A percentile compares a stretch with the other conserved stretches of the same genome.
Evolutionary conservation across 2,113 vertebrate genomes (phyloP).

Genomic region (Peucedramus taeniatus): DNA sequence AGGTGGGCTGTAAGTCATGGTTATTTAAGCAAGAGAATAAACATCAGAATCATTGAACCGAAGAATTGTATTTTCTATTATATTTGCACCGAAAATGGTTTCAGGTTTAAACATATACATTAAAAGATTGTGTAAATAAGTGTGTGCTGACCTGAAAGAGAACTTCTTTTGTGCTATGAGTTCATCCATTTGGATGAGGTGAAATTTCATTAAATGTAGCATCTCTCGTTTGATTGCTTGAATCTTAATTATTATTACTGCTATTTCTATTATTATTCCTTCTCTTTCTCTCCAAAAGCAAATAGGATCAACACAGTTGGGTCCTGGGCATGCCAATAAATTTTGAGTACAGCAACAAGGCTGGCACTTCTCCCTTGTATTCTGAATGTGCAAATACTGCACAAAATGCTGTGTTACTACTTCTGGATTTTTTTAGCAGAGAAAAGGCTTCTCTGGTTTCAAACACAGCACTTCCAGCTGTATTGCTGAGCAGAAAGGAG

Average conservation of each 20-base stretch:
- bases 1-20: slow-evolving; percentile 13
- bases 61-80: slow-evolving; percentile 36
- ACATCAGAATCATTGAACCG: background rate
- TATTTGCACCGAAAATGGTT: slow-evolving; percentile 58
- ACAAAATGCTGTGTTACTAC: background rate
- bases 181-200: background rate
- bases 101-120: slow-evolving; percentile 18
- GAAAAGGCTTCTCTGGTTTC: background rate
- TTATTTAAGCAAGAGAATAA: slow-evolving; percentile 36
- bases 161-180: background rate
- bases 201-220: background rate
- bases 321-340: background rate
- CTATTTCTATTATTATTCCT: background rate
- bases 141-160: slow-evolving; percentile 3
- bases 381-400: background rate
- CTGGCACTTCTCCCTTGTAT: background rate
- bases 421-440: background rate
- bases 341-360: background rate
- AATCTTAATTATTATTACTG: background rate
- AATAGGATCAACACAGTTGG: background rate
- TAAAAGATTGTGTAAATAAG: slow-evolving; percentile 25
- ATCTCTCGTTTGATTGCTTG: background rate
- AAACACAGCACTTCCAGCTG: background rate
- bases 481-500: background rate
- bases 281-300: background rate